Base-by-base conservation (phyloP, 2,888 invertebrate genomes). In the Oligia fasciuncula region DNA sequence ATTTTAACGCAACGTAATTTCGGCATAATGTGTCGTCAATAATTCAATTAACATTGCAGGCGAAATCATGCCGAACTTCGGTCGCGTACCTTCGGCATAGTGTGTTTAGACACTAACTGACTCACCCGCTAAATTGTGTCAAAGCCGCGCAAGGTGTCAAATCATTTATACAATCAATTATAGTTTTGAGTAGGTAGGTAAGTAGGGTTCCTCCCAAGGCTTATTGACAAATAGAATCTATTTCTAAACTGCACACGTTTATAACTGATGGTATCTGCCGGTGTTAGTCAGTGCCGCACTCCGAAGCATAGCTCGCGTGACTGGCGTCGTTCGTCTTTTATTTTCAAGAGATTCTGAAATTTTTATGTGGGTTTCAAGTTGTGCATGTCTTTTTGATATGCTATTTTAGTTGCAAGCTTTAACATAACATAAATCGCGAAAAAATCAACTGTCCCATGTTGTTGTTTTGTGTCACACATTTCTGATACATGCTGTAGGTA, bases 261-360 rank as follows among this genome's bases (percentile, higher is more conserved):
- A 62, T 71, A 49, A 19, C 60, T 2, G 82, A 74, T 83, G 19
- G 35, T 75, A 77, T 77, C 70, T 2, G n/a, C 23, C 70, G 67
- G 84, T 84, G 82, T 73, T 79, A 84, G 79, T 62, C 84, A n/a
- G 85, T 85, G 60, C 82, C 85, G n/a, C 43, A 70, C 76, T 40
- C 83, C 81, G 57, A 11, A 11, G 17, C 57, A 8, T 9, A 19
- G 11, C 17, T 84, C 67, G 85, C 84, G 84, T 84, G 84, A 76
- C 82, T 40, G 0, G 40, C 5, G 0, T 65, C 85, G 14, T 85
- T 76, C 35, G 69, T 57, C 66, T 78, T 84, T 67, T 81, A 49
- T 85, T 70, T 71, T 49, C 51, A 70, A 76, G 76, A 70, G 23
- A 40, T 65, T 65, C 14, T 17, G 49, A 60, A 5, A 23, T 11